Conservation (phyloP, 2,888 invertebrate genomes). For the Rhodophaea formosa region DNA sequence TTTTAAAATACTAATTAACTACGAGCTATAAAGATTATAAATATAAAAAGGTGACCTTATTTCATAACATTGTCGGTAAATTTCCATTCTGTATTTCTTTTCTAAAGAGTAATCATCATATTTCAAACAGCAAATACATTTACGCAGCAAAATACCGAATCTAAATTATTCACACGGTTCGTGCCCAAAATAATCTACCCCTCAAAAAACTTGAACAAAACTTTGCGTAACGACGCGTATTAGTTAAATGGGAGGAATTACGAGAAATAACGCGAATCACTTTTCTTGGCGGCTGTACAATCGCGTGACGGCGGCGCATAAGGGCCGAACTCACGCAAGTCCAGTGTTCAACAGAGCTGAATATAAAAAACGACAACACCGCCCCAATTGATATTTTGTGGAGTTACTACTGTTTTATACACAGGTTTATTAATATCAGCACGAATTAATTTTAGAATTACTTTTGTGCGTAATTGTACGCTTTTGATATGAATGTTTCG, state of each 20-base stretch:
- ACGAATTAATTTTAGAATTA: slow-evolving; percentile 41
- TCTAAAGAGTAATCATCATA: background rate
- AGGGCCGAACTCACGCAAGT: slow-evolving; percentile 67
- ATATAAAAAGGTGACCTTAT: background rate
- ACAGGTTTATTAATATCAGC: slow-evolving; percentile 43
- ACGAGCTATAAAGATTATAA: too few relatives aligned
- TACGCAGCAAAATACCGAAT: background rate
- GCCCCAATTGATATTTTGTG: slow-evolving; percentile 76
- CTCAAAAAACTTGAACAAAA: slow-evolving; percentile 6
- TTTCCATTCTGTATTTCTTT: background rate
- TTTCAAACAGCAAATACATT: background rate
- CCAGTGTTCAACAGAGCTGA: slow-evolving; percentile 67
- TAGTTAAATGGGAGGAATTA: slow-evolving; percentile 32
- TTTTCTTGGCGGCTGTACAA: slow-evolving; percentile 52
- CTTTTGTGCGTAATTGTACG: slow-evolving; percentile 24
- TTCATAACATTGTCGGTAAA: background rate
- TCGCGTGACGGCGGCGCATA: slow-evolving; percentile 69
- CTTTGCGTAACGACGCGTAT: slow-evolving; percentile 11
- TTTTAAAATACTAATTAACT: too few relatives aligned
- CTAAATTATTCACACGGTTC: slow-evolving; percentile 3
- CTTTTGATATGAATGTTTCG: background rate
- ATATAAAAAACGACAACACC: slow-evolving; percentile 68
- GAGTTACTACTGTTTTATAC: slow-evolving; percentile 64
- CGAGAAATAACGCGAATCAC: slow-evolving; percentile 54
- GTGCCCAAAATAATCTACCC: slow-evolving; percentile 7